These are phyloP conservation scores for Aleiodes leptofemur DNA, from an alignment of 2,888 invertebrate species.

Conservation along the genomic window DNA sequence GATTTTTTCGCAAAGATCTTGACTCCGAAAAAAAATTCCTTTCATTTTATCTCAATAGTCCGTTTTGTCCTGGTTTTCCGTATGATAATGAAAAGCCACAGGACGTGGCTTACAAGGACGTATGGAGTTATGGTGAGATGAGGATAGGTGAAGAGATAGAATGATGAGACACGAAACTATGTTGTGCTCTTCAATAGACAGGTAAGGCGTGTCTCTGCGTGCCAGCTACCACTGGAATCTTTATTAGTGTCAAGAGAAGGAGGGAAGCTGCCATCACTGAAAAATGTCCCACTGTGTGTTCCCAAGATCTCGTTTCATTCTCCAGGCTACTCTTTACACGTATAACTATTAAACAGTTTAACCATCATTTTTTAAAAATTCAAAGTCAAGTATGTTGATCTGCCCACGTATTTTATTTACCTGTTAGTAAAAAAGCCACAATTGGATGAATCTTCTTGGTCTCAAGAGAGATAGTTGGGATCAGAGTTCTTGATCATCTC, in stretches of 20 bases:
- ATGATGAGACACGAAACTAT: slow-evolving; percentile 50
- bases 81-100: slow-evolving; percentile 31
- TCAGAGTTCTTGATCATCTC: too few relatives aligned
- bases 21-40: too few relatives aligned
- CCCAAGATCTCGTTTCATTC: slow-evolving; percentile 46
- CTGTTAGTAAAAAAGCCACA: too few relatives aligned
- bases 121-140: slow-evolving; percentile 23
- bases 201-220: slow-evolving; percentile 52
- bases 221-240: slow-evolving; percentile 61
- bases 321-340: slow-evolving; percentile 12
- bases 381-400: slow-evolving; percentile 3
- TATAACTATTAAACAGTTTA: not conserved
- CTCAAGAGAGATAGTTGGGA: too few relatives aligned
- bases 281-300: slow-evolving; percentile 58
- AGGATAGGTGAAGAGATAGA: slow-evolving; percentile 5
- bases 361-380: too few relatives aligned
- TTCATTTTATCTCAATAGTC: not conserved
- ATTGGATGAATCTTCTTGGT: too few relatives aligned
- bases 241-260: slow-evolving; percentile 67
- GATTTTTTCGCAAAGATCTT: too few relatives aligned
- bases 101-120: slow-evolving; percentile 38
- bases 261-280: slow-evolving; percentile 54
- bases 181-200: slow-evolving; percentile 58
- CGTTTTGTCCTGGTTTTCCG: not conserved
- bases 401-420: too few relatives aligned